A percentile compares a stretch with the other conserved stretches of the same genome.
Evolutionary conservation across 2,113 vertebrate genomes (phyloP).

Genomic region (Pogona vitticeps): DNA sequence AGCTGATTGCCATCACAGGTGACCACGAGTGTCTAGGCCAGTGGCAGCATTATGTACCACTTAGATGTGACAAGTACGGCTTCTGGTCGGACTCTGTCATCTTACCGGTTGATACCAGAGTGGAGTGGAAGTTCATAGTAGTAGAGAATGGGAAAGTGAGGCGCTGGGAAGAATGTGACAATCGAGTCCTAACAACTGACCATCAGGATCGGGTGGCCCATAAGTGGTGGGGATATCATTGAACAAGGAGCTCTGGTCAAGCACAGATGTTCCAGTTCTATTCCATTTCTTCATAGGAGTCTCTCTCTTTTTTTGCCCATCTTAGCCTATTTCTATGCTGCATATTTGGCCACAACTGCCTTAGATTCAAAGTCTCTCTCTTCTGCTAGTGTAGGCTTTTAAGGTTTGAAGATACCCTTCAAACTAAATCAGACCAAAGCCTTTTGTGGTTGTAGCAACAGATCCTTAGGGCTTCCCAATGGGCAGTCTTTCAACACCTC

Average conservation of each 20-base stretch:
- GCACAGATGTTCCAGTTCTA: not conserved
- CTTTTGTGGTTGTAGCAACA: conserved; percentile 1
- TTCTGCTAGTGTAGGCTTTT: not conserved
- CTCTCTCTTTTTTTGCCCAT: not conserved
- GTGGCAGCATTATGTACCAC: conserved; percentile 83
- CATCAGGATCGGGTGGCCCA: conserved; percentile 78
- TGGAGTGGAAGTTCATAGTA: conserved; percentile 95
- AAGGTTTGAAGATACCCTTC: not conserved
- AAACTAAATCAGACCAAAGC: not conserved
- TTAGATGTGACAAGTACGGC: conserved; percentile 79
- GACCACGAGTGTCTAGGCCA: conserved; percentile 84
- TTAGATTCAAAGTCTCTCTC: conserved; percentile 14
- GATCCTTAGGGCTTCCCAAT: not conserved
- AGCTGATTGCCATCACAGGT: conserved; percentile 85
- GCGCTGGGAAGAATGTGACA: conserved; percentile 93
- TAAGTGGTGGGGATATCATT: conserved; percentile 85
- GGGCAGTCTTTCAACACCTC: not conserved
- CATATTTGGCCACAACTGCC: fast-evolving
- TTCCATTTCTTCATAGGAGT: conserved; percentile 32
- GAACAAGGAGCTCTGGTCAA: conserved; percentile 33
- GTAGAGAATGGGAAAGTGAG: conserved; percentile 85
- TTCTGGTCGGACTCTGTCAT: conserved; percentile 82
- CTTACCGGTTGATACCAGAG: conserved; percentile 79
- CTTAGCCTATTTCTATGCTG: not conserved
- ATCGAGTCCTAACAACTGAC: conserved; percentile 84